Evolutionary conservation across 2,888 invertebrate species (phyloP).

Genomic region (Melitaea athalia): DNA sequence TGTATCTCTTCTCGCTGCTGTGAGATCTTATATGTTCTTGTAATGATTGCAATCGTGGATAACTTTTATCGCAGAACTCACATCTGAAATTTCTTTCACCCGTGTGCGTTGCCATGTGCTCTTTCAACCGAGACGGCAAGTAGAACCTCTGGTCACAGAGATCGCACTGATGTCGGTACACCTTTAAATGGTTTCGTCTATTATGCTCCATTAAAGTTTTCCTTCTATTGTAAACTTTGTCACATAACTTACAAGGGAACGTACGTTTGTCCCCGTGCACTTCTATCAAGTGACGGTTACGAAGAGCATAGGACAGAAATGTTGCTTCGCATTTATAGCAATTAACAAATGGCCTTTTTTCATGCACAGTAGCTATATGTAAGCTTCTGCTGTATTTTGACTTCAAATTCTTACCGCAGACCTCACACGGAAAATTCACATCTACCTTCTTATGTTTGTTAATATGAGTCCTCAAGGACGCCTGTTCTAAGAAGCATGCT

Average conservation of each 20-base stretch:
- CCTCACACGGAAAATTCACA: constrained; percentile 73
- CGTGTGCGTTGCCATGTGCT: constrained; percentile 80
- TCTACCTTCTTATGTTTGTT: constrained; percentile 71
- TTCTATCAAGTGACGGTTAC: constrained; percentile 68
- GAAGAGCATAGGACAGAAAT: constrained; percentile 63
- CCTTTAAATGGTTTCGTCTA: constrained; percentile 65
- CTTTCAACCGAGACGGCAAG: constrained; percentile 66
- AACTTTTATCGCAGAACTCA: constrained; percentile 82
- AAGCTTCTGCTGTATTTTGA: constrained; percentile 66
- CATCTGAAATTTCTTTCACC: constrained; percentile 79
- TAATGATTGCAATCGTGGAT: constrained; percentile 80
- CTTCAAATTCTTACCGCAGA: constrained; percentile 73
- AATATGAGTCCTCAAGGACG: constrained; percentile 71
- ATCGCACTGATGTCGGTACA: constrained; percentile 68
- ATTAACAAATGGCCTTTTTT: constrained; percentile 68
- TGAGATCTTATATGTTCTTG: constrained; percentile 83
- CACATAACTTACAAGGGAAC: constrained; percentile 68
- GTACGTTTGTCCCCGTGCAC: constrained; percentile 68
- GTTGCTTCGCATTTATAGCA: constrained; percentile 72
- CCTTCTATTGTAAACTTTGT: constrained; percentile 67
- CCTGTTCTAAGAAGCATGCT: constrained; percentile 72
- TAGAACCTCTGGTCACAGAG: constrained; percentile 73
- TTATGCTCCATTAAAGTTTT: constrained; percentile 71
- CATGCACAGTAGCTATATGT: constrained; percentile 68
- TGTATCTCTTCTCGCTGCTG: constrained; percentile 75